Conservation (phyloP, 2,113 vertebrate species). For the Pachycephala philippinensis region DNA sequence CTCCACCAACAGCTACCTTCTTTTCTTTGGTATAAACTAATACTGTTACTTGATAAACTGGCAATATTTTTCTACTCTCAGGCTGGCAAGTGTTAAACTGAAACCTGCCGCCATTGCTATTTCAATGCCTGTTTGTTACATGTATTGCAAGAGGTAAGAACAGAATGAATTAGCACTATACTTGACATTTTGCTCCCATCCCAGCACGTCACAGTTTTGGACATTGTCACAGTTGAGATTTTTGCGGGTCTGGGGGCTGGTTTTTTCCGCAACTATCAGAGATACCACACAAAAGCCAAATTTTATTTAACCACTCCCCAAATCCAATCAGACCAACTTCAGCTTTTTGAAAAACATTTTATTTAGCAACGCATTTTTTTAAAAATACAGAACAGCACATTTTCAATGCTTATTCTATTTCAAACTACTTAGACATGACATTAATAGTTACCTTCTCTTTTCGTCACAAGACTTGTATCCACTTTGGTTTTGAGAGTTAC, state of each 20-base stretch:
- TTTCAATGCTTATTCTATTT: not conserved
- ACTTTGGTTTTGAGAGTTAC: constrained; percentile 64
- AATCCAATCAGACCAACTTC: not conserved
- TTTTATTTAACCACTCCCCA: not conserved
- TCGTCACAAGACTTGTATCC: constrained; percentile 13
- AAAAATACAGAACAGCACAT: not conserved
- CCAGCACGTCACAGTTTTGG: not conserved
- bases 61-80: not conserved
- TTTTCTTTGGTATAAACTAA: not conserved
- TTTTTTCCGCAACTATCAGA: not conserved
- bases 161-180: not conserved
- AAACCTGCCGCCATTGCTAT: not conserved
- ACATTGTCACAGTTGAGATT: too few relatives aligned
- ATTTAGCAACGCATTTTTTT: not conserved
- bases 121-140: not conserved
- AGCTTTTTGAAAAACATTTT: not conserved
- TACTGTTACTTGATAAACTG: not conserved
- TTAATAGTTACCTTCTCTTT: constrained; percentile 62
- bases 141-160: not conserved
- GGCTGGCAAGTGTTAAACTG: not conserved
- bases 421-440: not conserved
- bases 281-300: not conserved
- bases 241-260: too few relatives aligned
- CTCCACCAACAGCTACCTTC: not conserved
- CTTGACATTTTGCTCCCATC: not conserved